Conservation (phyloP, 2,888 invertebrate genomes). For the Embidobia sp. region DNA sequence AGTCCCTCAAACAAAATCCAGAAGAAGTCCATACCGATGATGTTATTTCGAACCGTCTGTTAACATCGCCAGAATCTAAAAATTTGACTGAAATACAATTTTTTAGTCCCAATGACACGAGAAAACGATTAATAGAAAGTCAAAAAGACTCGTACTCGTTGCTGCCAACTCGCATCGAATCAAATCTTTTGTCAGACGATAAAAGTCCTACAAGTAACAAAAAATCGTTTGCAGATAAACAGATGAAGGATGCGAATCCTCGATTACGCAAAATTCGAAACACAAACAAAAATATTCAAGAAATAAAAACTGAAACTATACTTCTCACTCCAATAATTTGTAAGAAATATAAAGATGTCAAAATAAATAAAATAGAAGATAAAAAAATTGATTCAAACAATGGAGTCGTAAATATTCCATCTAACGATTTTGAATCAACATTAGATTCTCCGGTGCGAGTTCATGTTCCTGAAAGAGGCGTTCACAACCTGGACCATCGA, state of each 20-base stretch:
- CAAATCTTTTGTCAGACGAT: conserved; percentile 39
- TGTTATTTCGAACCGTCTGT: conserved; percentile 1
- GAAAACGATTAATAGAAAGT: conserved; percentile 18
- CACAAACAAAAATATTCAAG: conserved; percentile 48
- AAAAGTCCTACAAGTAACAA: neutral
- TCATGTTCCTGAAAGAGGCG: conserved; percentile 67
- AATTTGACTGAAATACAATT: conserved; percentile 8
- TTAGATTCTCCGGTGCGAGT: conserved; percentile 72
- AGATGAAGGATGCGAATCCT: conserved; percentile 8
- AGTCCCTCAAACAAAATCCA: conserved; percentile 71
- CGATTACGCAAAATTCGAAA: conserved; percentile 49
- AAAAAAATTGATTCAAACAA: conserved; percentile 60
- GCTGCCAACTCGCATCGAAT: conserved; percentile 6
- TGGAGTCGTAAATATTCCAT: conserved; percentile 71
- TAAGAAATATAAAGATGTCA: conserved; percentile 66
- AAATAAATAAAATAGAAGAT: conserved; percentile 63
- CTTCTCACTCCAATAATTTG: conserved; percentile 63
- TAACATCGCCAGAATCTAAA: neutral
- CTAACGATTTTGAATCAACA: conserved; percentile 73
- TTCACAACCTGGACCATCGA: conserved; percentile 74
- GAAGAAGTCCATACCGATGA: conserved; percentile 59
- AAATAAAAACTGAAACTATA: conserved; percentile 44
- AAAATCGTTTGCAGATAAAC: neutral
- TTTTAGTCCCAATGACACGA: conserved; percentile 18
- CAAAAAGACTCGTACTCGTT: conserved; percentile 6